Evolutionary conservation across 2,797 vertebrate genomes (phyloP).

Genomic region (Helicolenus hilgendorfi): DNA sequence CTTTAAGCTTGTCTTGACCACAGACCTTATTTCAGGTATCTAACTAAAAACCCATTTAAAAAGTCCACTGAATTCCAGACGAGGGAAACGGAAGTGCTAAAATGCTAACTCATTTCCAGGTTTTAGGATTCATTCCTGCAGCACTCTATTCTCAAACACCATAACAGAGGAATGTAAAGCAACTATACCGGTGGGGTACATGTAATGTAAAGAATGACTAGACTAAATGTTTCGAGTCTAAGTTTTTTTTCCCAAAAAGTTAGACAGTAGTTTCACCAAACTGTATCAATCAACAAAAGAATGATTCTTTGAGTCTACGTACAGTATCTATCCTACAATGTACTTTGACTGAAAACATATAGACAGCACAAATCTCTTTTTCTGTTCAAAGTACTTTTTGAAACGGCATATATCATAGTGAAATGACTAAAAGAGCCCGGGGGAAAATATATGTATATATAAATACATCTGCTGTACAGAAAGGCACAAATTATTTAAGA

Average conservation of each 20-base stretch:
- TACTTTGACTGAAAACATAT: constrained; percentile 7
- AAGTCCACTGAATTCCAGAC: too few relatives aligned
- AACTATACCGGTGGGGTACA: neutral
- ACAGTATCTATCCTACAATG: neutral
- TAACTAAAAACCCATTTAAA: too few relatives aligned
- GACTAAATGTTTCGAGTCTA: neutral
- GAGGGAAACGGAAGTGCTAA: too few relatives aligned
- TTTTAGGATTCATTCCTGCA: too few relatives aligned
- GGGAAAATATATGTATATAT: neutral
- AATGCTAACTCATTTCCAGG: too few relatives aligned
- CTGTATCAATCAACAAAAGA: neutral
- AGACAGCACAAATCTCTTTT: neutral
- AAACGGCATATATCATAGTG: neutral
- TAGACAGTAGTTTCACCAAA: neutral
- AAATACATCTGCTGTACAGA: constrained; percentile 6
- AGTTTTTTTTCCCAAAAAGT: neutral
- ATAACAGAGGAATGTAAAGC: neutral
- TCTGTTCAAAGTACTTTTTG: constrained; percentile 5
- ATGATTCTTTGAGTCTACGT: neutral
- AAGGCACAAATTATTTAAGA: constrained; percentile 37
- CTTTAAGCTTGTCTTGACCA: too few relatives aligned
- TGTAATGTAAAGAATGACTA: neutral
- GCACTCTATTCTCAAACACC: neutral
- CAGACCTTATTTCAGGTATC: too few relatives aligned
- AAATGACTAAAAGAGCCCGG: neutral